These are phyloP conservation scores for Macropodus opercularis DNA, from an alignment of 2,797 vertebrate genomes.

Conservation along the genomic window DNA sequence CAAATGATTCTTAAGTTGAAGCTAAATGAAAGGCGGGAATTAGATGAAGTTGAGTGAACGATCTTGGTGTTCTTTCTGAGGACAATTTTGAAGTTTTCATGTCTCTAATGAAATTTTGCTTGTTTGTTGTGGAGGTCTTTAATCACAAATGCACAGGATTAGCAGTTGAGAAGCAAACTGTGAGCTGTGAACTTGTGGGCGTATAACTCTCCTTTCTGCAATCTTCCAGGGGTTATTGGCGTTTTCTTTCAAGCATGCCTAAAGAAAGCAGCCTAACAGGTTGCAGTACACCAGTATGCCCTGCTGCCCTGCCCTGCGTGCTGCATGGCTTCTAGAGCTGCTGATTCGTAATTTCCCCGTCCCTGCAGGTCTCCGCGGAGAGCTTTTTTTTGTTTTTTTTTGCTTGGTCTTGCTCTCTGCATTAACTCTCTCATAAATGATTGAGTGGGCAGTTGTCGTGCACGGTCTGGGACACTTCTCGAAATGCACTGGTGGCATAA, in stretches of 20 bases:
- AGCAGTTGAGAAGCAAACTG: conserved; percentile 17
- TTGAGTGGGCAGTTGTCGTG: conserved; percentile 49
- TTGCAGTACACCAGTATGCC: neutral
- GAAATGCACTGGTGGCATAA: conserved; percentile 25
- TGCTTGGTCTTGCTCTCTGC: conserved; percentile 50
- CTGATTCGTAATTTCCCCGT: conserved; percentile 65
- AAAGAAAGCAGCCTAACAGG: conserved; percentile 23
- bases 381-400: conserved; percentile 48
- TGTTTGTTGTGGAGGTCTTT: conserved; percentile 32
- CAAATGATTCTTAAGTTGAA: conserved; percentile 20
- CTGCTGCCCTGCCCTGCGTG: conserved; percentile 29
- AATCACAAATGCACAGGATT: conserved; percentile 40
- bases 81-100: neutral
- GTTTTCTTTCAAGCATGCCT: conserved; percentile 22
- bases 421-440: conserved; percentile 71
- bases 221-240: conserved; percentile 30
- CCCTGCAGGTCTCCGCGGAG: conserved; percentile 35
- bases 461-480: conserved; percentile 17
- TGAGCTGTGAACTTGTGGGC: conserved; percentile 5
- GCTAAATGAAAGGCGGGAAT: conserved; percentile 23
- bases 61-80: conserved; percentile 30
- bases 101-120: conserved; percentile 4
- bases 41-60: conserved; percentile 12
- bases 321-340: conserved; percentile 31
- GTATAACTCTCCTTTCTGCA: conserved; percentile 15